Conservation (phyloP, 2,113 vertebrate genomes). For the Rhizomys pruinosus region DNA sequence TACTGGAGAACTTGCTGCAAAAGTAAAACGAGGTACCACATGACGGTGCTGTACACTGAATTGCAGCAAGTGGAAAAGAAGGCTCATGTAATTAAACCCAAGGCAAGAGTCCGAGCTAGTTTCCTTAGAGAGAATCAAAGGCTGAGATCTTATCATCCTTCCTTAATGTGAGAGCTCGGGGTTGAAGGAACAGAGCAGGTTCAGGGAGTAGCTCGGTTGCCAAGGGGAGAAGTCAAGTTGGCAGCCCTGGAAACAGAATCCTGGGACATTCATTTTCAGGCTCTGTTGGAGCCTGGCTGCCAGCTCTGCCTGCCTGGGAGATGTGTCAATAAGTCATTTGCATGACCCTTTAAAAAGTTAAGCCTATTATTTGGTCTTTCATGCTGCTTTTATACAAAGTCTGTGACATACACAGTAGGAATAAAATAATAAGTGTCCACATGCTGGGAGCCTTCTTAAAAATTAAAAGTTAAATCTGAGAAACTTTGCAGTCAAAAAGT, state of each 20-base stretch:
- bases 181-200: not conserved
- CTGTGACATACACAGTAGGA: slow-evolving; percentile 60
- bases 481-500: not conserved
- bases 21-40: not conserved
- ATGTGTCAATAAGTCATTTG: slow-evolving; percentile 56
- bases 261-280: slow-evolving; percentile 46
- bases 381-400: slow-evolving; percentile 41
- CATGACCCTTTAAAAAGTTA: slow-evolving; percentile 56
- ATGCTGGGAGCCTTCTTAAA: slow-evolving; percentile 66
- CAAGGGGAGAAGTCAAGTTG: not conserved
- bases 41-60: too few species aligned
- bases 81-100: not conserved
- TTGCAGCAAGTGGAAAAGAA: too few species aligned
- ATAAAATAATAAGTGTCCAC: slow-evolving; percentile 78
- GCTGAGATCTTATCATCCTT: not conserved
- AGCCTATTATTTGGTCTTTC: slow-evolving; percentile 69
- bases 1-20: not conserved
- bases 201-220: not conserved
- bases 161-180: not conserved
- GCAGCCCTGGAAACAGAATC: not conserved
- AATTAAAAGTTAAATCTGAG: slow-evolving; percentile 64
- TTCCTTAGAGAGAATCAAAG: not conserved
- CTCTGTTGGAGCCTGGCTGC: not conserved
- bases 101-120: not conserved
- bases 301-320: slow-evolving; percentile 35